Evolutionary conservation across 2,797 vertebrate genomes (phyloP).

Genomic region (Numenius phaeopus): DNA sequence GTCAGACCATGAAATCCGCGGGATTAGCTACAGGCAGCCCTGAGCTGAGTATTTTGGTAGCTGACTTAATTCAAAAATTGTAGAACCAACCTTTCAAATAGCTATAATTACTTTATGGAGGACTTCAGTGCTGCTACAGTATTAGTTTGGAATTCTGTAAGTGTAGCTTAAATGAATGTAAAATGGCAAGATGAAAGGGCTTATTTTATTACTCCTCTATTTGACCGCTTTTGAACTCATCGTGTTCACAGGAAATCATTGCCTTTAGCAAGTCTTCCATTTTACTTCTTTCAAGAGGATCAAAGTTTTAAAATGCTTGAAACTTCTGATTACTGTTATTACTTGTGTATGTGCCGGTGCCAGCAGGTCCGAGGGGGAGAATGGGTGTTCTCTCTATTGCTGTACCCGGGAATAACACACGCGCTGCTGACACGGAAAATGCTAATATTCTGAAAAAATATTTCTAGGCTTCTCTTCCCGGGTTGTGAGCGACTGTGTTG

Average conservation of each 20-base stretch:
- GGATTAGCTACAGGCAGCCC: slow-evolving; percentile 23
- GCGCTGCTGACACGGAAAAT: not conserved
- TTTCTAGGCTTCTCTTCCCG: not conserved
- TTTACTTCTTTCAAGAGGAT: slow-evolving; percentile 69
- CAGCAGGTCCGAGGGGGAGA: not conserved
- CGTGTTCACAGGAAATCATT: slow-evolving; percentile 22
- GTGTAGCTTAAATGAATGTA: slow-evolving; percentile 55
- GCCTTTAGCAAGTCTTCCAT: slow-evolving; percentile 53
- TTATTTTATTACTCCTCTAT: slow-evolving; percentile 68
- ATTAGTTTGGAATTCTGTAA: slow-evolving; percentile 58
- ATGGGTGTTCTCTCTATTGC: not conserved
- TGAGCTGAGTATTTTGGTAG: not conserved
- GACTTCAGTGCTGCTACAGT: slow-evolving; percentile 16
- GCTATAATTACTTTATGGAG: slow-evolving; percentile 59
- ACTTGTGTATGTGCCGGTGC: not conserved
- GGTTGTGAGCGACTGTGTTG: not conserved
- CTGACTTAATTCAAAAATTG: slow-evolving; percentile 64
- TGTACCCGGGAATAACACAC: not conserved
- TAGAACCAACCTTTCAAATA: slow-evolving; percentile 49
- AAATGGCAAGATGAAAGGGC: slow-evolving; percentile 71
- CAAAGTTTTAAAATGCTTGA: slow-evolving; percentile 68
- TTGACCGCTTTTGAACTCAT: slow-evolving; percentile 62
- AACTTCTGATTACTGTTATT: slow-evolving; percentile 72
- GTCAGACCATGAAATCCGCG: not conserved
- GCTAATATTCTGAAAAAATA: not conserved